These are phyloP conservation scores for Alcedo atthis DNA, from an alignment of 2,797 vertebrate genomes.

Conservation along the genomic window DNA sequence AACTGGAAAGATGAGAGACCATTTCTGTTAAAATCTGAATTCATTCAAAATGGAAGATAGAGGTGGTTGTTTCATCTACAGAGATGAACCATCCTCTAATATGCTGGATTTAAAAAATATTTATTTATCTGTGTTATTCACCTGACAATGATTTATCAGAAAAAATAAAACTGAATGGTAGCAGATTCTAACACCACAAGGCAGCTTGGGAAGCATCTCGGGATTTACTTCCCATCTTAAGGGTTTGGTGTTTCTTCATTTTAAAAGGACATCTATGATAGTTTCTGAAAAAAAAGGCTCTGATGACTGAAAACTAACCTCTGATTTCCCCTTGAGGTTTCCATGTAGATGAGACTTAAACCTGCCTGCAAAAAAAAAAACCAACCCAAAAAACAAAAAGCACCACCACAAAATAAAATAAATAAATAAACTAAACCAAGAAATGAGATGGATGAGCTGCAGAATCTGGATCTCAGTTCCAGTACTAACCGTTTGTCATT, in stretches of 20 bases:
- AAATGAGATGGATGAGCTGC: too few relatives aligned
- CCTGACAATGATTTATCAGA: background rate
- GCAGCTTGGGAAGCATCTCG: background rate
- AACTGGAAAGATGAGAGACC: constrained; percentile 22
- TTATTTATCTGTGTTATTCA: background rate
- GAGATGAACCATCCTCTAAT: constrained; percentile 15
- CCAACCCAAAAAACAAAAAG: background rate
- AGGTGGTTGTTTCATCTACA: constrained; percentile 14
- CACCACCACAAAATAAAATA: too few relatives aligned
- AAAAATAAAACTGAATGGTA: background rate
- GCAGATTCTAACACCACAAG: background rate
- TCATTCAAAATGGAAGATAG: constrained; percentile 41
- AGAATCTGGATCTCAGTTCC: too few relatives aligned
- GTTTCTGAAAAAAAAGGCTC: background rate
- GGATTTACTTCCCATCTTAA: background rate
- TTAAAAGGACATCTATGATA: background rate
- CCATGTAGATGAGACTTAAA: background rate
- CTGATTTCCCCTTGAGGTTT: constrained; percentile 13
- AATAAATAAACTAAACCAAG: too few relatives aligned
- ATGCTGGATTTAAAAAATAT: fast-evolving
- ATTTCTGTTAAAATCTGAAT: constrained; percentile 10
- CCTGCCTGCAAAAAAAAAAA: background rate
- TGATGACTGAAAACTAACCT: constrained; percentile 7
- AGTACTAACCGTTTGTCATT: too few relatives aligned
- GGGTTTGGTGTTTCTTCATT: background rate